Base-by-base conservation (phyloP, 2,797 vertebrate species). In the Bufotes viridis region DNA sequence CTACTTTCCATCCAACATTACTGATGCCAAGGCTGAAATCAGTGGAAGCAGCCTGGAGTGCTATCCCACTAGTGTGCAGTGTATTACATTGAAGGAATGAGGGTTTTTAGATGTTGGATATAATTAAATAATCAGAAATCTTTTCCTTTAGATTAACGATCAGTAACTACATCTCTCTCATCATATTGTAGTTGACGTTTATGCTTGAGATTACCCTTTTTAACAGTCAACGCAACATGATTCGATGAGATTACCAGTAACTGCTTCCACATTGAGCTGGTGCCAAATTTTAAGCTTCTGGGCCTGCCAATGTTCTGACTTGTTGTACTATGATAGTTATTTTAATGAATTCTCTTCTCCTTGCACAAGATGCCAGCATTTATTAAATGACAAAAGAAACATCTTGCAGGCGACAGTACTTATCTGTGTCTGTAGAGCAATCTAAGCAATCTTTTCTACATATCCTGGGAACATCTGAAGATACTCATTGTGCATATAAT, bases 311-410 rank as follows among this genome's bases (percentile, higher is more conserved):
- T n/a, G 9, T 58, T 86, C 57, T 65, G 42, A 85, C 34, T 78
- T 78, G 88, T 86, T 24, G 82, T 82, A 85, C 29, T 60, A 61
- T 89, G 88, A 86, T 72, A 86, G 84, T 82, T 78, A 78, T 74
- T 60, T 82, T 82, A 89, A 86, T 86, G 24, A 78, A 86, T 89
- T 70, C 84, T 82, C 72, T 65, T 67, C 58, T 85, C 70, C 67
- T 55, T 82, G 67, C 70, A 81, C 58, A 85, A 89, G 81, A 86
- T 86, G 84, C 34, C 88, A 86, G 69, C 57, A 58, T 89, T 83
- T 87, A 87, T 87, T 89, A 89, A 83, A 83, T 60, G 74, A 79
- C 75, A 20, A 83, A 13, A 83, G 63, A 72, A 79, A 61, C 78
- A 9, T 79, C 17, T 70, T 83, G 34, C 72, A 61, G 55, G 65